These are phyloP conservation scores for Nemurella pictetii DNA, from an alignment of 2,888 invertebrate genomes.

Conservation along the genomic window DNA sequence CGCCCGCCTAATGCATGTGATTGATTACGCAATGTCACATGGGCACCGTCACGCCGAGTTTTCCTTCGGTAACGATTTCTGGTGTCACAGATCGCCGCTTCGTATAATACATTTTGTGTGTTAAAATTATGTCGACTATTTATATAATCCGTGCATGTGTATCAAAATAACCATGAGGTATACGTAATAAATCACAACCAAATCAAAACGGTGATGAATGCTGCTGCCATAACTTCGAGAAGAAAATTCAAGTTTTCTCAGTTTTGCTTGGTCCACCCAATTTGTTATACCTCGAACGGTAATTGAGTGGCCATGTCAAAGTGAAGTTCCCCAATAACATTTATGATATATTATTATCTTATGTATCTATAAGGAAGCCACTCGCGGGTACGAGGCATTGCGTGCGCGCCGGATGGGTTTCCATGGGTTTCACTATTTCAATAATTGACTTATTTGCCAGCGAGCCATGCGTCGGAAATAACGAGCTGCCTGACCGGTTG, in stretches of 20 bases:
- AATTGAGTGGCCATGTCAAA: conserved; percentile 22
- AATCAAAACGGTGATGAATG: too few species aligned
- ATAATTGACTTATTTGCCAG: conserved; percentile 19
- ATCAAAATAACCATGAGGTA: too few species aligned
- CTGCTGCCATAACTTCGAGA: too few species aligned
- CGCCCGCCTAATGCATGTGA: too few species aligned
- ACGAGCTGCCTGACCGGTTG: not conserved
- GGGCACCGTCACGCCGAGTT: not conserved
- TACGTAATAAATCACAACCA: too few species aligned
- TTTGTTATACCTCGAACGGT: too few species aligned
- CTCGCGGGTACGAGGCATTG: not conserved
- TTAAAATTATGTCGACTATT: too few species aligned
- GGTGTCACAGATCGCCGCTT: not conserved
- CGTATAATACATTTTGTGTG: too few species aligned
- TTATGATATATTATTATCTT: conserved; percentile 12
- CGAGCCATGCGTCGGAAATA: not conserved
- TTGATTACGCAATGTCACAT: not conserved
- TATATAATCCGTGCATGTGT: too few species aligned
- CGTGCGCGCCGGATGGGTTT: not conserved
- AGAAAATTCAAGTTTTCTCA: too few species aligned
- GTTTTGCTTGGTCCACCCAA: too few species aligned
- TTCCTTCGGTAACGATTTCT: not conserved
- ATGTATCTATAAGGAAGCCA: too few species aligned
- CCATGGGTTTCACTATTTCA: not conserved
- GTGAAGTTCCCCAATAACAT: not conserved